Evolutionary conservation across 2,113 vertebrate genomes (phyloP).

Genomic region (Oryzias curvinotus): DNA sequence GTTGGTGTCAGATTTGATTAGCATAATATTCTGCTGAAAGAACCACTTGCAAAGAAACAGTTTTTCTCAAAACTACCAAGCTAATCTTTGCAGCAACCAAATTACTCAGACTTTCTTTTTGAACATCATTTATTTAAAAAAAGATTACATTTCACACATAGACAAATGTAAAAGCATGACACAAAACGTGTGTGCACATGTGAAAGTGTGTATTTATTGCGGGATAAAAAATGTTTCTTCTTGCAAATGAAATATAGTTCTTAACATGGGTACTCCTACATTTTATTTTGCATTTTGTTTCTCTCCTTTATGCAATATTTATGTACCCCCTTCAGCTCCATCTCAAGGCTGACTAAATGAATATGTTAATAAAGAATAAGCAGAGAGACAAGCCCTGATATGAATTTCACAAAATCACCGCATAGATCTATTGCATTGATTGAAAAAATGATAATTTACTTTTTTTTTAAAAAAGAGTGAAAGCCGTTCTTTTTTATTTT

Average conservation of each 20-base stretch:
- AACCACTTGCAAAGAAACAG: slow-evolving; percentile 12
- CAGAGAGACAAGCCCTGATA: slow-evolving; percentile 42
- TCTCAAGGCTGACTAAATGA: slow-evolving; percentile 48
- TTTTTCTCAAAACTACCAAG: slow-evolving; percentile 3
- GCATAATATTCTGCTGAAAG: slow-evolving; percentile 21
- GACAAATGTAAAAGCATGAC: not conserved
- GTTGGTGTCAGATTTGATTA: slow-evolving; percentile 20
- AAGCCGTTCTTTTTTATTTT: not conserved
- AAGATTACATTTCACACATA: not conserved
- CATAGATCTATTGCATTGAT: slow-evolving; percentile 17
- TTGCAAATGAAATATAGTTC: not conserved
- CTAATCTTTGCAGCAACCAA: not conserved
- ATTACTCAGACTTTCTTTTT: not conserved
- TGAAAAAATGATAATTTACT: slow-evolving; percentile 6
- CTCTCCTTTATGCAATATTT: slow-evolving; percentile 31
- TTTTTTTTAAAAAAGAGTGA: not conserved
- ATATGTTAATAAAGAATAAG: slow-evolving; percentile 60
- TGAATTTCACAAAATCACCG: slow-evolving; percentile 51
- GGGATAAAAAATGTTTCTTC: not conserved
- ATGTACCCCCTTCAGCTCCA: slow-evolving; percentile 37
- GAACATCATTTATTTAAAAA: slow-evolving; percentile 3
- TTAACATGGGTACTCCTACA: not conserved
- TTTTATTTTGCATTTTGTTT: slow-evolving; percentile 26
- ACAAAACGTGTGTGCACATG: not conserved
- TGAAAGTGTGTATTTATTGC: too few species aligned